Conservation (phyloP, 2,113 vertebrate genomes). For the Heterocephalus glaber region DNA sequence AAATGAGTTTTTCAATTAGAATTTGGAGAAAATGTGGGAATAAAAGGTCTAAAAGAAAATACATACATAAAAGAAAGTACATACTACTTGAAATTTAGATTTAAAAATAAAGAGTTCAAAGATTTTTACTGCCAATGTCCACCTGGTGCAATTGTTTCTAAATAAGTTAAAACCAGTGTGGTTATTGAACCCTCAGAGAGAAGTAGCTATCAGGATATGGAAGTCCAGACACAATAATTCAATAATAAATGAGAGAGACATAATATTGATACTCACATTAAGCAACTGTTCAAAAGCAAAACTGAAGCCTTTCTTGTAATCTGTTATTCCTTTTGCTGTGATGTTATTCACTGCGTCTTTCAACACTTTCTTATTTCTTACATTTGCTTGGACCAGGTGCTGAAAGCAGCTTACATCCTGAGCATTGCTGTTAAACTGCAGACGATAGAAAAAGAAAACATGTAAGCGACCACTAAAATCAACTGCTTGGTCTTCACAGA, state of each 20-base stretch:
- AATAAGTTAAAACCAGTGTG: background rate
- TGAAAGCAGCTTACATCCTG: slow-evolving; percentile 97
- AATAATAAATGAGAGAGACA: background rate
- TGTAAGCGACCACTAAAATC: background rate
- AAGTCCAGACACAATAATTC: background rate
- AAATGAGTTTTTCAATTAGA: background rate
- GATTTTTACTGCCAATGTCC: background rate
- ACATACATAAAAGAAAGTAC: background rate
- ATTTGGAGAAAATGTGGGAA: background rate
- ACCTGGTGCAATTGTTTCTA: background rate
- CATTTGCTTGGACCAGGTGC: slow-evolving; percentile 98
- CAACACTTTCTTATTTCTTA: slow-evolving; percentile 98
- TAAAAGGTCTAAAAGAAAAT: background rate
- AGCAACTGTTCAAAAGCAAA: slow-evolving; percentile 98
- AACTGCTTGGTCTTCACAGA: background rate
- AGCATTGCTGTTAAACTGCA: slow-evolving; percentile 96
- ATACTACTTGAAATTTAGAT: background rate
- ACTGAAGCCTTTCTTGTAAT: slow-evolving; percentile 98
- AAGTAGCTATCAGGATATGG: background rate
- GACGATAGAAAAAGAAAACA: slow-evolving; percentile 47
- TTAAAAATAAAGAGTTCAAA: background rate
- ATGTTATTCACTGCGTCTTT: slow-evolving; percentile 98
- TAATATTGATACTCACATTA: slow-evolving; percentile 88
- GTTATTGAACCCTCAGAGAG: background rate
- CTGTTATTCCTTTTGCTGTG: slow-evolving; percentile 97